Evolutionary conservation across 2,888 invertebrate genomes (phyloP), one percentile per base, ranked within the genome.

Genomic region (Agrochola circellaris): DNA sequence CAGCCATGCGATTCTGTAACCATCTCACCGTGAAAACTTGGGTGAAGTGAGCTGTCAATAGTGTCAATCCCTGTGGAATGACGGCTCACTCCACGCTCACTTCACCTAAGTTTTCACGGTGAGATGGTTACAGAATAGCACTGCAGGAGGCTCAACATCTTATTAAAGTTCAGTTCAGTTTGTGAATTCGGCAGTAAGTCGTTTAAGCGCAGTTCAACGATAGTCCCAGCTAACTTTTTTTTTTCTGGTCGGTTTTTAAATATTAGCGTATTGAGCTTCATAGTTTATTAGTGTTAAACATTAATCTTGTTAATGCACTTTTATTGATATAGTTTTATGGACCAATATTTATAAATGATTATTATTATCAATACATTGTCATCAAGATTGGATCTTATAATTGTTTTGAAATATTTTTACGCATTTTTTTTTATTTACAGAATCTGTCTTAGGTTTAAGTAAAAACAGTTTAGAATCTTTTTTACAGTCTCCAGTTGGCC

Each of bases 291-390:
- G 88, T 88, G 86, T 90, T 88, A 87, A 84, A 84, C 87, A 89
- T 89, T 89, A 88, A 89, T 90, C 91, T 90, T 91, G 91, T 92
- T 91, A 90, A 86, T 90, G 92, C 93, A 92, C 92, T 76, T 90
- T 91, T 87, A 89, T 91, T 91, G 86, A 89, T 88, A 90, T 93
- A 92, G 90, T 91, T 91, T 92, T 91, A 93, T 90, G 94, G 94
- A 94, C 94, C 94, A 94, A 94, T 89, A 89, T 91, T 91, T 89
- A 88, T 88, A 88, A 89, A 85, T 88, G 42, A 83, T 79, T 82
- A 83, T 79, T 82, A 83, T 79, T 82, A 75, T 81, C 72, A 70
- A 77, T 85, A 77, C 66, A 48, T 86, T 89, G 75, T 84, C 88
- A 85, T 87, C 89, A 86, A 87, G 88, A 87, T 87, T 86, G 69